Percentiles rank a stretch among this genome's conserved stretches.
Evolutionary conservation across 2,888 invertebrate species (phyloP).

Genomic region (Alitta virens): DNA sequence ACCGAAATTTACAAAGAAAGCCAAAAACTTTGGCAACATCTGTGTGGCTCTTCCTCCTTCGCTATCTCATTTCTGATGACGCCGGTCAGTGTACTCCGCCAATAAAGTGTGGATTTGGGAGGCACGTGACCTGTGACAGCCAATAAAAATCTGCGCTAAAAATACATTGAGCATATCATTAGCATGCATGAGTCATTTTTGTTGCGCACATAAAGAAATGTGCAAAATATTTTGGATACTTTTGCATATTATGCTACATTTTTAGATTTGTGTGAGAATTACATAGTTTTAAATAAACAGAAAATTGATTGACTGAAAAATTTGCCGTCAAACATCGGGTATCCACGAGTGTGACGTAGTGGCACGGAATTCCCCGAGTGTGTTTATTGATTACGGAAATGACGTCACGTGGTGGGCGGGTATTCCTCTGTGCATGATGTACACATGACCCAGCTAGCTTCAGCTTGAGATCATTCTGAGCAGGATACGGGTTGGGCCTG

Average conservation of each 20-base stretch:
- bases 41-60: background rate
- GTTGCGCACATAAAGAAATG: too few species aligned
- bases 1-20: too few species aligned
- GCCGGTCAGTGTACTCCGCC: background rate
- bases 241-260: too few species aligned
- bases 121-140: slow-evolving; percentile 5
- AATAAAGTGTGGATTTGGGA: background rate
- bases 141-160: background rate
- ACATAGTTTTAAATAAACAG: too few species aligned
- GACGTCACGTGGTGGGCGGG: slow-evolving; percentile 44
- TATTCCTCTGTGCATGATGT: slow-evolving; percentile 32
- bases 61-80: too few species aligned
- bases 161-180: slow-evolving; percentile 4
- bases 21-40: background rate
- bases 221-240: too few species aligned
- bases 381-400: slow-evolving; percentile 25
- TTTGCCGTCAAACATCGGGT: background rate
- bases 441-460: slow-evolving; percentile 15
- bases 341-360: background rate
- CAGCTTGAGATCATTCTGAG: background rate
- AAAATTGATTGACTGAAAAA: too few species aligned
- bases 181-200: too few species aligned
- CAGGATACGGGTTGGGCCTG: too few species aligned
- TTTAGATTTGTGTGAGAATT: too few species aligned
- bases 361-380: slow-evolving; percentile 20